Evolutionary conservation across 2,888 invertebrate species (phyloP), one percentile per base, ranked within the genome.

Genomic region (Neoascia interrupta): DNA sequence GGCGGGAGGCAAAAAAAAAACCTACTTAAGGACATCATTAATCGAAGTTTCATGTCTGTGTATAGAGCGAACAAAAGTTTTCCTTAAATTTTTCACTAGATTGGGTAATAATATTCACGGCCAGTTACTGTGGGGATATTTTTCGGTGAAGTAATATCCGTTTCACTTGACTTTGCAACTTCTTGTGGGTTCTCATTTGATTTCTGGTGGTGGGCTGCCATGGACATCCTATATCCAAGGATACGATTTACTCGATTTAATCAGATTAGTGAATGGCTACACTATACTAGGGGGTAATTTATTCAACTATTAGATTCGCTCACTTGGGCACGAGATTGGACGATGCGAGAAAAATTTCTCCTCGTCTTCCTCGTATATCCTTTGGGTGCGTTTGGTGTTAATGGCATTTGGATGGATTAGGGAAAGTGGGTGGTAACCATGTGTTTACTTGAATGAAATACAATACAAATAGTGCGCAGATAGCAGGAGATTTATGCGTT

Each of bases 1-100:
- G n/a, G n/a, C n/a, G n/a, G n/a, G n/a, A n/a, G n/a, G 23, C 23
- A 23, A 41, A 51, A 41, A n/a, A n/a, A n/a, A n/a, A n/a, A n/a
- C n/a, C n/a, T n/a, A n/a, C n/a, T n/a, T n/a, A 58, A 31, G 51
- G 69, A 60, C 51, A 51, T 43, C n/a, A n/a, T 56, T 26, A 58
- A 69, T 69, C 69, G 58, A 69, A n/a, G 58, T 51, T 58, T 69
- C 26, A 58, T n/a, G n/a, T 69, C 37, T 41, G 58, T 23, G 68
- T 13, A 8, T 3, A 15, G 37, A 23, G 47, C 37, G 18, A 18
- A 60, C 15, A 19, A 66, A 68, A 73, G 36, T 73, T 73, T 66
- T 28, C 10, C 26, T 15, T 13, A 13, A 54, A 61, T 41, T 43
- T 41, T 63, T 56, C 21, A 2, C 28, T 60, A 39, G 58, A 60